Conservation (phyloP, 2,888 invertebrate species). For the Agonopterix heracliana region DNA sequence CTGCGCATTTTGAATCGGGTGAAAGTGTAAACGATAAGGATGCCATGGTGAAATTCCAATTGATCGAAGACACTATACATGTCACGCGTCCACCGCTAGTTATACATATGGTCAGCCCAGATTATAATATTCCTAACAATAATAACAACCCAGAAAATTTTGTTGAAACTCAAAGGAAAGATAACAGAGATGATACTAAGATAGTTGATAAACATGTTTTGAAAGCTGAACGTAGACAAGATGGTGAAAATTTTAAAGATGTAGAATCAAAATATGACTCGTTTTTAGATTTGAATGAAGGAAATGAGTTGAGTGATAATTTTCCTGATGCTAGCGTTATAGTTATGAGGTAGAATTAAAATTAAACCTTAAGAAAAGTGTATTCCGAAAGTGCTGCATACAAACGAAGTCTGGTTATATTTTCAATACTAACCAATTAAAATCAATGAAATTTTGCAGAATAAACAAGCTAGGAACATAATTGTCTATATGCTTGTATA, state of each 20-base stretch:
- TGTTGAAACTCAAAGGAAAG: too few species aligned
- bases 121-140: constrained; percentile 22
- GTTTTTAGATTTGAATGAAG: neutral
- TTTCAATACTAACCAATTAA: too few species aligned
- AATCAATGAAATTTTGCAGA: too few species aligned
- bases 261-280: neutral
- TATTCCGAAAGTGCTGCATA: too few species aligned
- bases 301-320: neutral
- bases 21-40: constrained; percentile 38
- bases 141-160: constrained; percentile 22
- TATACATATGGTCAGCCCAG: constrained; percentile 14
- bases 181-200: too few species aligned
- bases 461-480: too few species aligned
- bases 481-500: too few species aligned
- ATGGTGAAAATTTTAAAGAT: neutral
- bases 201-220: neutral
- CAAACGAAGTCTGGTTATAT: too few species aligned
- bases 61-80: constrained; percentile 34
- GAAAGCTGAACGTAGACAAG: neutral
- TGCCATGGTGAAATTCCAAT: constrained; percentile 24
- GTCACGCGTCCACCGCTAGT: constrained; percentile 11
- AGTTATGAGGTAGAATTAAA: neutral
- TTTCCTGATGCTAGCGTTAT: neutral
- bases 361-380: neutral
- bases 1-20: too few species aligned